Evolutionary conservation across 2,797 vertebrate species (phyloP).

Genomic region (Phrynocephalus guinanensis): DNA sequence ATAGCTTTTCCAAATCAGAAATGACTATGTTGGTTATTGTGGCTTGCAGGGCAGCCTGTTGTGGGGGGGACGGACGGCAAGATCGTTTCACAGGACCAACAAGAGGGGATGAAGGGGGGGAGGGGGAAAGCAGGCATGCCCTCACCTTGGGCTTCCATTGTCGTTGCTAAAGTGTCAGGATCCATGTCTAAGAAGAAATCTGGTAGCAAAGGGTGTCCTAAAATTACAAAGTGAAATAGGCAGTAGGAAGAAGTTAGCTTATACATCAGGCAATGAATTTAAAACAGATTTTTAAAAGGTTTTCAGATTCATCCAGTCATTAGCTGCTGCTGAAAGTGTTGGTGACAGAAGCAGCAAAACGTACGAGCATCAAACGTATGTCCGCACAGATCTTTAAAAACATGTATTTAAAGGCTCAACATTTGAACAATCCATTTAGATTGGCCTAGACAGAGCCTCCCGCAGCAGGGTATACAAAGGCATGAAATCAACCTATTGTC

Average conservation of each 20-base stretch:
- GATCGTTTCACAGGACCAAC: neutral
- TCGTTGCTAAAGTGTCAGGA: constrained; percentile 71
- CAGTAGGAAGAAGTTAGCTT: neutral
- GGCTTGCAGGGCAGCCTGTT: neutral
- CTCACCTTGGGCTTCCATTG: constrained; percentile 83
- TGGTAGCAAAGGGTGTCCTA: constrained; percentile 91
- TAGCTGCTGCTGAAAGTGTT: neutral
- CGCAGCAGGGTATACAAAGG: too few relatives aligned
- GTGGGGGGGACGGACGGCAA: neutral
- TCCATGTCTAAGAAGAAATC: constrained; percentile 94
- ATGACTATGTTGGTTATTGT: neutral
- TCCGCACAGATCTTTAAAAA: neutral
- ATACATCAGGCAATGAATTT: neutral
- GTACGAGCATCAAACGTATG: neutral
- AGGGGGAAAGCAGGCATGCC: neutral
- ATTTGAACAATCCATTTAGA: too few relatives aligned
- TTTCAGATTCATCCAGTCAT: neutral
- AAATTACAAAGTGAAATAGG: constrained; percentile 33
- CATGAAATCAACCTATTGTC: too few relatives aligned
- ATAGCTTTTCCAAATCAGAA: neutral
- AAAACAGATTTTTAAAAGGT: neutral
- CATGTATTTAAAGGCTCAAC: neutral
- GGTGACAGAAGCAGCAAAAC: neutral
- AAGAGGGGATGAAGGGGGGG: neutral
- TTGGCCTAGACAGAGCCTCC: neutral